Percentiles rank a stretch among this genome's conserved stretches.
Evolutionary conservation across 2,113 vertebrate genomes (phyloP).

Genomic region (Rhynchopsitta pachyrhyncha): DNA sequence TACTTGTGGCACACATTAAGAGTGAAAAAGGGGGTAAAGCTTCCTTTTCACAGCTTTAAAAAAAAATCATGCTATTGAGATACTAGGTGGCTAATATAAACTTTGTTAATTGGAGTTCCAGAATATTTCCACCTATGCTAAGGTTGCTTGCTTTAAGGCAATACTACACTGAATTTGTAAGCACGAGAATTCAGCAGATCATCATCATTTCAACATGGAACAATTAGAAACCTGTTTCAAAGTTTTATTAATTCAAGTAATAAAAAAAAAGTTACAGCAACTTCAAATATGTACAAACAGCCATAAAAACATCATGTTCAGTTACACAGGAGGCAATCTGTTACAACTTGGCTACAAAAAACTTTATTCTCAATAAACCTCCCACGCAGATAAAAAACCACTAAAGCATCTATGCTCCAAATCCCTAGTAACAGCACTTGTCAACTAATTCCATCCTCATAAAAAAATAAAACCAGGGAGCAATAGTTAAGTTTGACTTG

Average conservation of each 20-base stretch:
- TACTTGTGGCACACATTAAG: neutral
- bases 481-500: neutral
- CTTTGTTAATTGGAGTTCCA: neutral
- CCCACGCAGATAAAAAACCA: neutral
- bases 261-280: conserved; percentile 68
- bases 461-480: neutral
- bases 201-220: neutral
- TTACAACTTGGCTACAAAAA: neutral
- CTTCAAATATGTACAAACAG: conserved; percentile 65
- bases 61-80: neutral
- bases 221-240: conserved; percentile 26
- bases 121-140: neutral
- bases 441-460: neutral
- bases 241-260: conserved; percentile 68
- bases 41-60: neutral
- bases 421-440: conserved; percentile 34
- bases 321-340: neutral
- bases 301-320: neutral
- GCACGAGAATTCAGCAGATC: neutral
- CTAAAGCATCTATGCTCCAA: neutral
- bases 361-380: neutral
- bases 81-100: neutral
- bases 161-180: neutral
- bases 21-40: neutral
- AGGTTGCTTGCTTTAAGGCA: neutral